Evolutionary conservation across 1,140 invertebrate genomes (phyloP).

Genomic region (Apis laboriosa): DNA sequence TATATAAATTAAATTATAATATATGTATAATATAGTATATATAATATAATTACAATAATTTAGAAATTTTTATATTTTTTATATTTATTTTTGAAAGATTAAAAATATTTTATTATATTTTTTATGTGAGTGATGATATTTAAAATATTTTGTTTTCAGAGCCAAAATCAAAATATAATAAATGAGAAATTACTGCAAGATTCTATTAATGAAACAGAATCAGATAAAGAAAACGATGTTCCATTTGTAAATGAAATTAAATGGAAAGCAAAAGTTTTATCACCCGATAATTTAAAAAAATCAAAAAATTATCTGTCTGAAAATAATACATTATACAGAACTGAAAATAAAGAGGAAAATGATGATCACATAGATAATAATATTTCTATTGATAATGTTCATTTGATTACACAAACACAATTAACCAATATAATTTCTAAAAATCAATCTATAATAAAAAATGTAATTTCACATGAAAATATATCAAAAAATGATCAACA

Average conservation of each 20-base stretch:
- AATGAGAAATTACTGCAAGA: background rate
- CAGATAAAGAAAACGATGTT: conserved; percentile 64
- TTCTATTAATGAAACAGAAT: conserved; percentile 49
- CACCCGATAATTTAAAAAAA: conserved; percentile 12
- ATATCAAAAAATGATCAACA: background rate
- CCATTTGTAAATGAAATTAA: conserved; percentile 39
- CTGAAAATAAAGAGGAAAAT: background rate
- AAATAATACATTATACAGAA: background rate
- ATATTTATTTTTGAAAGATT: background rate
- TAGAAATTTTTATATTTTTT: background rate
- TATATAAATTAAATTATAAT: too few relatives aligned
- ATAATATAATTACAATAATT: background rate
- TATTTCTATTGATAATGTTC: background rate
- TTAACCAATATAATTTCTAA: background rate
- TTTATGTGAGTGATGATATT: background rate
- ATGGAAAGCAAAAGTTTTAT: conserved; percentile 34
- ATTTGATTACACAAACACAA: background rate
- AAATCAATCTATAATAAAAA: background rate
- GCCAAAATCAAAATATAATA: background rate
- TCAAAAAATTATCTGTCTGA: background rate
- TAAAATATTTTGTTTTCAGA: background rate
- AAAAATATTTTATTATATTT: too few relatives aligned
- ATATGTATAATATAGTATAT: too few relatives aligned
- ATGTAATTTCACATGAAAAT: background rate
- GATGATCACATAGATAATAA: background rate